Evolutionary conservation across 2,888 invertebrate genomes (phyloP).

Genomic region (Hyppa rectilinea): DNA sequence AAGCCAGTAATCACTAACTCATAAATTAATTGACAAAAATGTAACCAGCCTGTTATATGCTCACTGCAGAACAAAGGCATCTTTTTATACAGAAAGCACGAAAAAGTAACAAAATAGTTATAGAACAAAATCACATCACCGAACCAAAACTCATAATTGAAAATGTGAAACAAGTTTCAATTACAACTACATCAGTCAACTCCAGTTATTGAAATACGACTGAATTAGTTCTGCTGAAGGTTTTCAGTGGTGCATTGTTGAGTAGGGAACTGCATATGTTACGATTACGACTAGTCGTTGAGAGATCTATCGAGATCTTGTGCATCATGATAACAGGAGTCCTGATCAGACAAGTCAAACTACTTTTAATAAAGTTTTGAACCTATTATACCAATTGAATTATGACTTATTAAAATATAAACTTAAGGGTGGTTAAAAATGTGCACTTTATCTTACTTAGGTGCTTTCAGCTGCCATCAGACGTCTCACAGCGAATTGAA

Average conservation of each 20-base stretch:
- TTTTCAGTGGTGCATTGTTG: constrained; percentile 27
- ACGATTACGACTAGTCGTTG: constrained; percentile 9
- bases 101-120: too few species aligned
- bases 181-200: constrained; percentile 27
- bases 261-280: constrained; percentile 19
- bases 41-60: too few species aligned
- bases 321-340: not conserved
- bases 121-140: constrained; percentile 4
- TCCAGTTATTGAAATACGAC: constrained; percentile 41
- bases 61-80: too few species aligned
- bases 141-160: constrained; percentile 19
- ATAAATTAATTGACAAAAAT: not conserved
- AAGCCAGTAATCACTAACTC: not conserved
- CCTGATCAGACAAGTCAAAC: not conserved
- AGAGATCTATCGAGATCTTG: not conserved
- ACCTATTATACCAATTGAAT: not conserved
- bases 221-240: constrained; percentile 45
- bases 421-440: not conserved
- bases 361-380: not conserved
- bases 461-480: not conserved
- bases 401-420: not conserved
- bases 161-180: constrained; percentile 27
- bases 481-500: not conserved
- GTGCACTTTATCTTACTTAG: not conserved
- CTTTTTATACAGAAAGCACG: too few species aligned